Evolutionary conservation across 2,113 vertebrate species (phyloP).

Genomic region (Spea multiplicata): DNA sequence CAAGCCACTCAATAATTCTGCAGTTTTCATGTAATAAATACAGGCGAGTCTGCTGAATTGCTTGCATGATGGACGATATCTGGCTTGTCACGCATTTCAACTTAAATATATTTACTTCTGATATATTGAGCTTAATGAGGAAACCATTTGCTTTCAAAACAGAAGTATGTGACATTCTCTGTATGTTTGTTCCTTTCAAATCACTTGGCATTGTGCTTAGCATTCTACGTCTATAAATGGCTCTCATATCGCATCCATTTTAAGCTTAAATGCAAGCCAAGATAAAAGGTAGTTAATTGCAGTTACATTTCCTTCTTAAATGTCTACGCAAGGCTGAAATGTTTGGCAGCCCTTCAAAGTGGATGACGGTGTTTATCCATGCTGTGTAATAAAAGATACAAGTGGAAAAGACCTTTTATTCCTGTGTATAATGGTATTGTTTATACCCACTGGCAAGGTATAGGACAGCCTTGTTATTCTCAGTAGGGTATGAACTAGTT

Average conservation of each 20-base stretch:
- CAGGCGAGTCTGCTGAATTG: no score
- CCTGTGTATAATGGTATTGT: not conserved
- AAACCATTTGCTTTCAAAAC: no score
- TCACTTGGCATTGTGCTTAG: no score
- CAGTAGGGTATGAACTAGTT: not conserved
- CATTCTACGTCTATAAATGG: not conserved
- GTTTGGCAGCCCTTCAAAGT: conserved; percentile 13
- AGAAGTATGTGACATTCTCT: no score
- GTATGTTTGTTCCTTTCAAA: no score
- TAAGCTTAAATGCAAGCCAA: not conserved
- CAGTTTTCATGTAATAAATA: no score
- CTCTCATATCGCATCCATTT: not conserved
- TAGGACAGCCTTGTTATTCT: not conserved
- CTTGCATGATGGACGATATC: no score
- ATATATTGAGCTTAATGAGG: no score
- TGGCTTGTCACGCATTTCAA: no score
- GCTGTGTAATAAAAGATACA: conserved; percentile 17
- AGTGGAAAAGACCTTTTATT: conserved; percentile 1
- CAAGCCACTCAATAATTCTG: no score
- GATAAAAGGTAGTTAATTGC: not conserved
- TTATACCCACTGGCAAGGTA: conserved; percentile 4
- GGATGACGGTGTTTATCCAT: conserved; percentile 8
- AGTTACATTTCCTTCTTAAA: not conserved
- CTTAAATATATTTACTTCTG: no score
- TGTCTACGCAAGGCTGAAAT: conserved; percentile 13